These are phyloP conservation scores for Graphium colonna DNA, from an alignment of 2,888 invertebrate species.

Conservation along the genomic window DNA sequence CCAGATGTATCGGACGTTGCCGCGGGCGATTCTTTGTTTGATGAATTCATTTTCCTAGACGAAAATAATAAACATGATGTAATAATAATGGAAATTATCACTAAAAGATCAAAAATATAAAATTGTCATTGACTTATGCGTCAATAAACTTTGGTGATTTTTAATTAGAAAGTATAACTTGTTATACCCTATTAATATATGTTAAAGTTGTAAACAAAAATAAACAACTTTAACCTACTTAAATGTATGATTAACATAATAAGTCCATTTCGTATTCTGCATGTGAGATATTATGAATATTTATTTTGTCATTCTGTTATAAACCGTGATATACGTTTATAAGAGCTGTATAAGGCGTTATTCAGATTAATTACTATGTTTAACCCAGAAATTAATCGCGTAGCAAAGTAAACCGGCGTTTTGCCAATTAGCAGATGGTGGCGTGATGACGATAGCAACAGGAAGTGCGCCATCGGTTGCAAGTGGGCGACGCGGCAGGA, in stretches of 20 bases:
- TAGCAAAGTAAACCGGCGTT: not conserved
- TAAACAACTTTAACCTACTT: no score
- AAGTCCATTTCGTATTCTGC: not conserved
- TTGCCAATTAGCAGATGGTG: slow-evolving; percentile 24
- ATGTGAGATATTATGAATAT: not conserved
- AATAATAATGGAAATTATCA: no score
- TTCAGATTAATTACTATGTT: slow-evolving; percentile 1
- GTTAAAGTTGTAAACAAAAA: no score
- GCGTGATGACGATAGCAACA: slow-evolving; percentile 33
- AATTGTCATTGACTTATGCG: no score
- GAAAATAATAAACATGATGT: not conserved
- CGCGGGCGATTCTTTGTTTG: slow-evolving; percentile 91
- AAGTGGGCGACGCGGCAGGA: slow-evolving; percentile 64
- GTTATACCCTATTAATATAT: no score
- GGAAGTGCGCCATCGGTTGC: slow-evolving; percentile 55
- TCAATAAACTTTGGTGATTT: no score
- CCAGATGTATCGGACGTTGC: slow-evolving; percentile 91
- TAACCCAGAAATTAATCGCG: not conserved
- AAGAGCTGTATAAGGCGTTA: not conserved
- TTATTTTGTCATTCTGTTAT: no score
- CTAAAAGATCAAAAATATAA: no score
- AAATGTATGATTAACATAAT: not conserved
- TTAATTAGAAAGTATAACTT: no score
- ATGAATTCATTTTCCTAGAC: slow-evolving; percentile 90
- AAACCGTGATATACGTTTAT: no score